Conservation (phyloP, 2,888 invertebrate genomes). For the Drosophila fulvimacula region DNA sequence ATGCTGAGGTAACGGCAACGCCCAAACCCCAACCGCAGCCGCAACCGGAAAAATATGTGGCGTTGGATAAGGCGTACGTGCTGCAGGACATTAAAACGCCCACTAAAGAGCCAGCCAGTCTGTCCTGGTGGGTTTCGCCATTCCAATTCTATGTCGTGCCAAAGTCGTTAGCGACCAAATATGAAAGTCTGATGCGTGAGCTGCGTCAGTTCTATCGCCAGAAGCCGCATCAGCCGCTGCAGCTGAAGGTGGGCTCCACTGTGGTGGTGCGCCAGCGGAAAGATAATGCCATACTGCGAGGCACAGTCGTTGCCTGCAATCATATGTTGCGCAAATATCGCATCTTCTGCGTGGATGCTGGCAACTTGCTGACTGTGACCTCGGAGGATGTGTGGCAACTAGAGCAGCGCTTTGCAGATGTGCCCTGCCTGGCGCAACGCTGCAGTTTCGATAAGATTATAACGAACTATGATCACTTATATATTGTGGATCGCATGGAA, state of each 20-base stretch:
- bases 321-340: constrained; percentile 87
- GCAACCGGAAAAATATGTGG: constrained; percentile 84
- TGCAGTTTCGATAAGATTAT: constrained; percentile 88
- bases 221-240: constrained; percentile 73
- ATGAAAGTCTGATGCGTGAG: constrained; percentile 89
- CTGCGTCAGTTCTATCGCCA: constrained; percentile 89
- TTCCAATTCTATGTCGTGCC: constrained; percentile 89
- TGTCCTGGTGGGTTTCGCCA: constrained; percentile 92
- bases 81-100: constrained; percentile 86
- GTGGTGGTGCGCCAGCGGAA: constrained; percentile 90
- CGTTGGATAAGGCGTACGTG: constrained; percentile 85
- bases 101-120: constrained; percentile 86
- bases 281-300: constrained; percentile 90
- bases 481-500: constrained; percentile 83
- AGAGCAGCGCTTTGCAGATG: constrained; percentile 87
- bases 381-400: constrained; percentile 89
- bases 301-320: constrained; percentile 87
- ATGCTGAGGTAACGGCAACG: constrained; percentile 19
- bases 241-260: constrained; percentile 87
- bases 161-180: constrained; percentile 86
- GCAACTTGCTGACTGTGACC: constrained; percentile 89
- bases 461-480: constrained; percentile 86
- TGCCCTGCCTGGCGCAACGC: constrained; percentile 90
- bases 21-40: constrained; percentile 8
- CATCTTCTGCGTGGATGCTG: constrained; percentile 91